phyloP scores from a whole-genome alignment of 1,140 invertebrate species.

The Ericerus pela region DNA sequence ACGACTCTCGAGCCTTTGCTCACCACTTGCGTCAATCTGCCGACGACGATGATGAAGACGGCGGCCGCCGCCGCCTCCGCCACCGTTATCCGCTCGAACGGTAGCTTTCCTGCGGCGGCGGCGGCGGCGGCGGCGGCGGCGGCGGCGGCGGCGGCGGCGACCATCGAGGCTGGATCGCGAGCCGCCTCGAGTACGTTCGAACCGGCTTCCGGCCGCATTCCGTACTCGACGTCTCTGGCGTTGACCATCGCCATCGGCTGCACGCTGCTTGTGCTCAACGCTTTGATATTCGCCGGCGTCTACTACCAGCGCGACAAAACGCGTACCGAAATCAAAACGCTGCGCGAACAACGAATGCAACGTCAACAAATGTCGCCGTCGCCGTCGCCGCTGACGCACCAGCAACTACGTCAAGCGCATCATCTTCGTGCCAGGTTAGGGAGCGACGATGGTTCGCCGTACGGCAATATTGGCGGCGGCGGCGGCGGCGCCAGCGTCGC shows the following conservation, averaged over 20 bases:
- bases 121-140: conserved; percentile 8
- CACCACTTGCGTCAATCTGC: conserved; percentile 39
- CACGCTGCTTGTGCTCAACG: conserved; percentile 57
- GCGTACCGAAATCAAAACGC: conserved; percentile 32
- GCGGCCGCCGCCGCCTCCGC: conserved; percentile 4
- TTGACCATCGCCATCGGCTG: conserved; percentile 81
- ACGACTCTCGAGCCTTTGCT: conserved; percentile 37
- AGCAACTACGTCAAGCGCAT: conserved; percentile 46
- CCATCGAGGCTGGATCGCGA: conserved; percentile 62
- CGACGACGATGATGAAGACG: conserved; percentile 23
- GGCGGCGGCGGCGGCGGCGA: conserved; percentile 50
- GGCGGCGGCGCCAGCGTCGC: conserved; percentile 19
- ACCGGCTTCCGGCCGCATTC: conserved; percentile 32
- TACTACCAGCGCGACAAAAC: conserved; percentile 82
- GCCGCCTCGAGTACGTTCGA: background rate
- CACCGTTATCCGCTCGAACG: background rate
- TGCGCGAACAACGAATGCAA: conserved; percentile 25
- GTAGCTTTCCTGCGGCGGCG: no score
- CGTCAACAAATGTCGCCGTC: background rate
- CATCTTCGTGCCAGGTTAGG: conserved; percentile 40
- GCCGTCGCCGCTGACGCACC: conserved; percentile 36
- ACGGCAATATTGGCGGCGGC: conserved; percentile 41
- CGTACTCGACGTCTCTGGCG: conserved; percentile 65
- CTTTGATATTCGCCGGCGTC: conserved; percentile 82
- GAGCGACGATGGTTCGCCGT: conserved; percentile 51